Evolutionary conservation across 2,888 invertebrate species (phyloP).

Genomic region (Oxystoma pomonae): DNA sequence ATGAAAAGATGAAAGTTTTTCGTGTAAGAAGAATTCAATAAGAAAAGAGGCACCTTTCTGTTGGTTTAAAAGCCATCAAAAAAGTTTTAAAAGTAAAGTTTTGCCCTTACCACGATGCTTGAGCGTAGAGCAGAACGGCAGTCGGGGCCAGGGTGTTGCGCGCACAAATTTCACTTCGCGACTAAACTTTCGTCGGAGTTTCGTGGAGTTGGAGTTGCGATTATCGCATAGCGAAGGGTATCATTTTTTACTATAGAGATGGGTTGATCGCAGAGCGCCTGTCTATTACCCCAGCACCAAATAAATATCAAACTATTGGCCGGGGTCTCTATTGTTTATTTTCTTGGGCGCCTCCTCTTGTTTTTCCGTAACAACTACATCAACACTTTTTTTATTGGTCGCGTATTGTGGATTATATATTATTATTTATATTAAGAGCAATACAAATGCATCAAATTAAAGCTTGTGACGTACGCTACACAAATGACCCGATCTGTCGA

Average conservation of each 20-base stretch:
- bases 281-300: slow-evolving; percentile 15
- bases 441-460: too few relatives aligned
- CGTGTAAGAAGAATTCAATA: not conserved
- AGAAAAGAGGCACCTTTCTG: not conserved
- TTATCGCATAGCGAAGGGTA: not conserved
- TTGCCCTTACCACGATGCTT: too few relatives aligned
- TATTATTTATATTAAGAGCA: too few relatives aligned
- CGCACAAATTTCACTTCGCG: slow-evolving; percentile 17
- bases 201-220: not conserved
- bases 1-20: not conserved
- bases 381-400: too few relatives aligned
- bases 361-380: too few relatives aligned
- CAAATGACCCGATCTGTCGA: too few relatives aligned
- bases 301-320: not conserved
- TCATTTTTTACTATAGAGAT: slow-evolving; percentile 16
- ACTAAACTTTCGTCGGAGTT: slow-evolving; percentile 8
- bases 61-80: not conserved
- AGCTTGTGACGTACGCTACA: too few relatives aligned
- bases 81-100: not conserved
- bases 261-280: slow-evolving; percentile 15
- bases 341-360: not conserved
- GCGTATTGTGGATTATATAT: too few relatives aligned
- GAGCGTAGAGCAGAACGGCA: too few relatives aligned
- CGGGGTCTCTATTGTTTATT: not conserved
- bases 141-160: not conserved